These are phyloP conservation scores for Caenorhabditis inopinata DNA, from an alignment of 1,140 invertebrate species.

Conservation along the genomic window DNA sequence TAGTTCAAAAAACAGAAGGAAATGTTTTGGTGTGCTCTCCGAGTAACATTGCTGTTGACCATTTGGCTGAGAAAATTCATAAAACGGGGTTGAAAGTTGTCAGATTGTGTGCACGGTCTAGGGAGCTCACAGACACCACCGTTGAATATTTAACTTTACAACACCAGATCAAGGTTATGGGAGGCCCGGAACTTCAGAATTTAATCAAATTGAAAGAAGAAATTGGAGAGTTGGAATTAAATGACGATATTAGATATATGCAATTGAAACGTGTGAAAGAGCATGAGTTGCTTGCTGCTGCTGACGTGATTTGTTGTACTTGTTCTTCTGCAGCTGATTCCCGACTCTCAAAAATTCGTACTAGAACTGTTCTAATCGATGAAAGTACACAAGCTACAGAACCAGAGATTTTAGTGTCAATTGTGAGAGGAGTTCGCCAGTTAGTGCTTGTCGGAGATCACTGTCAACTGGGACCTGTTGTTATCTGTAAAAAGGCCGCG, in stretches of 20 bases:
- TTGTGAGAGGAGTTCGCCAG: constrained; percentile 92
- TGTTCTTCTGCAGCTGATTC: constrained; percentile 98
- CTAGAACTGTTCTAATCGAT: constrained; percentile 91
- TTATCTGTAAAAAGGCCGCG: constrained; percentile 97
- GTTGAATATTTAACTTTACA: constrained; percentile 95
- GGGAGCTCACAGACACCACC: constrained; percentile 95
- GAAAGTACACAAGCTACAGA: constrained; percentile 94
- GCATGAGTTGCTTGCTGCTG: constrained; percentile 85
- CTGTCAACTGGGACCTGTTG: constrained; percentile 78
- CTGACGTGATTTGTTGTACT: constrained; percentile 98
- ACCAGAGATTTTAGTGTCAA: constrained; percentile 97
- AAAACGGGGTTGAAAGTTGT: constrained; percentile 89
- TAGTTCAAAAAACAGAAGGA: constrained; percentile 85
- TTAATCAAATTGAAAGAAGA: constrained; percentile 78
- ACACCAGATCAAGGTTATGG: constrained; percentile 91
- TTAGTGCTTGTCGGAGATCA: constrained; percentile 96
- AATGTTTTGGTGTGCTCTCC: constrained; percentile 97
- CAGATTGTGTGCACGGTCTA: constrained; percentile 91
- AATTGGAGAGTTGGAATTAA: constrained; percentile 58
- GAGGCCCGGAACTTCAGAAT: constrained; percentile 82
- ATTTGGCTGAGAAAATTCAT: constrained; percentile 97
- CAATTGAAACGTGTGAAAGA: constrained; percentile 81
- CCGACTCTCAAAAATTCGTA: constrained; percentile 83
- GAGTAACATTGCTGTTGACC: constrained; percentile 98
- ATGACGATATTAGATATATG: constrained; percentile 89